A percentile compares a stretch with the other conserved stretches of the same genome.
Evolutionary conservation across 2,113 vertebrate species (phyloP).

Genomic region (Mustelus asterias): DNA sequence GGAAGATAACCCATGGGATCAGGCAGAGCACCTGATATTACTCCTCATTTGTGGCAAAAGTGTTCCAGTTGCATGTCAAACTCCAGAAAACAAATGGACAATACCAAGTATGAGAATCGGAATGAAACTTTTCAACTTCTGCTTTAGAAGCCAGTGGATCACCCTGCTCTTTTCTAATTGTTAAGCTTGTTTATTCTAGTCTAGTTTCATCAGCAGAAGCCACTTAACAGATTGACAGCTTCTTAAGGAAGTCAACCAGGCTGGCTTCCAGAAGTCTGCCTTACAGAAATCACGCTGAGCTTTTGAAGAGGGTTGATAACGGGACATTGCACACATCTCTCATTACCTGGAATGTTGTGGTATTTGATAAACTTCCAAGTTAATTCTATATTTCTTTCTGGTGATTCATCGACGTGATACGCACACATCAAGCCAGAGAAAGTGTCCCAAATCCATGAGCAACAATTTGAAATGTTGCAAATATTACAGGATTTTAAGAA

Average conservation of each 20-base stretch:
- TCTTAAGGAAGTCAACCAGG: not conserved
- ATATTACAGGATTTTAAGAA: not conserved
- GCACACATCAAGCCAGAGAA: not conserved
- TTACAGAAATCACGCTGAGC: not conserved
- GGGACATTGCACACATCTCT: slow-evolving; percentile 10
- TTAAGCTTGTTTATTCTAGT: slow-evolving; percentile 21
- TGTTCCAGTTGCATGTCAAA: not conserved
- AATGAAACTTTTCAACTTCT: not conserved
- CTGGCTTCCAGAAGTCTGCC: not conserved
- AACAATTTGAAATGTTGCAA: not conserved
- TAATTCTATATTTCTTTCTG: not conserved
- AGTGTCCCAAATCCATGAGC: not conserved
- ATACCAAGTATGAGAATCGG: not conserved
- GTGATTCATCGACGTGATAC: not conserved
- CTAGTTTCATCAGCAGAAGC: slow-evolving; percentile 10
- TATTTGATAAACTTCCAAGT: not conserved
- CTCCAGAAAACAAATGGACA: not conserved
- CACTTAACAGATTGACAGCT: slow-evolving; percentile 6
- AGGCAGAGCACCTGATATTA: not conserved
- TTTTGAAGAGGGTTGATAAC: not conserved
- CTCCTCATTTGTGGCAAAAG: not conserved
- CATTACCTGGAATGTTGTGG: not conserved
- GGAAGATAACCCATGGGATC: not conserved
- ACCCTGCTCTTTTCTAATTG: not conserved
- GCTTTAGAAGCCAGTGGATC: not conserved